These are phyloP conservation scores for Cygnus buccinator DNA, from an alignment of 2,113 vertebrate species.

Conservation along the genomic window DNA sequence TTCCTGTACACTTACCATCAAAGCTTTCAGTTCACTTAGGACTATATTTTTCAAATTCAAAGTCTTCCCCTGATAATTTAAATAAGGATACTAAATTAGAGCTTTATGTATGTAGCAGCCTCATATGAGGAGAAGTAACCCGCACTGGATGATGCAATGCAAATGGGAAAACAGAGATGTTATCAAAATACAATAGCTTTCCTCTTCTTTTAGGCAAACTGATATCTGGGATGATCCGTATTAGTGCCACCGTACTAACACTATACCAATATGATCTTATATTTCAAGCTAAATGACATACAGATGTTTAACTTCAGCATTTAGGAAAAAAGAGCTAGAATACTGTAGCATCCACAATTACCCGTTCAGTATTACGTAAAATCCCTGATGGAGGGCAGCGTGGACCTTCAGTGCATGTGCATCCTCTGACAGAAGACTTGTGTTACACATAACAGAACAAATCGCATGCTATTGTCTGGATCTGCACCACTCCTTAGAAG, in stretches of 20 bases:
- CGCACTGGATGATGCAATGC: background rate
- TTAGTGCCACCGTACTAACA: background rate
- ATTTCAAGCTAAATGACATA: background rate
- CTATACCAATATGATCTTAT: background rate
- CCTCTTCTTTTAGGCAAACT: background rate
- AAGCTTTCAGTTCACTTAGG: background rate
- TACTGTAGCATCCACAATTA: background rate
- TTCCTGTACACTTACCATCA: background rate
- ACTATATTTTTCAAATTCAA: background rate
- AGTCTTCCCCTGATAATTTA: background rate
- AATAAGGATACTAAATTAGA: background rate
- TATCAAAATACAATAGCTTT: background rate
- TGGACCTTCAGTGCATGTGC: accelerated
- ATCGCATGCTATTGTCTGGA: background rate
- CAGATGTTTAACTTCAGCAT: background rate
- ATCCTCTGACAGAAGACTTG: background rate
- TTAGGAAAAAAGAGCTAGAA: background rate
- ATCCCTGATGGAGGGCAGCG: background rate
- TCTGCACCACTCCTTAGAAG: background rate
- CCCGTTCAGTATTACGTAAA: background rate
- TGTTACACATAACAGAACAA: background rate
- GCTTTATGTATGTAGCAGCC: background rate
- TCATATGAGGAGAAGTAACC: background rate
- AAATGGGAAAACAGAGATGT: background rate
- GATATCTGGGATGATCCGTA: background rate